Base-by-base conservation (phyloP, 2,888 invertebrate species). In the Hyppa rectilinea region DNA sequence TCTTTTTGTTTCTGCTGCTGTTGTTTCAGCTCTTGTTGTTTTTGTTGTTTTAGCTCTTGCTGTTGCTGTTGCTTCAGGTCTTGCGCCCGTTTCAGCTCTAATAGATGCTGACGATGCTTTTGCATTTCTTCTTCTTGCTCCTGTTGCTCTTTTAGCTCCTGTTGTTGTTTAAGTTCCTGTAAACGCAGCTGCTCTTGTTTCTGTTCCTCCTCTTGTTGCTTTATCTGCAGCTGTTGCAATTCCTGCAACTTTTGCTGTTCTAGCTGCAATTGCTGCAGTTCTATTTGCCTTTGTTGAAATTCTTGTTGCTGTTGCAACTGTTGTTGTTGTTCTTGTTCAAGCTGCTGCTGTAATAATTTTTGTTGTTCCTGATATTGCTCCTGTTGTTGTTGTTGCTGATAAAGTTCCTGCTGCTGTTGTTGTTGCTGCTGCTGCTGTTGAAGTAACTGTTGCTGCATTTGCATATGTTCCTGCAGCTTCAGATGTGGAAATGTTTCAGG, bases 41-140 rank as follows among this genome's bases (percentile, higher is more conserved):
- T 49, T 12, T 68, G 70, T 47, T 75, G 62, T 9, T 34, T 61
- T 20, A 56, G 34, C n/a, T 61, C 62, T 26, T 69, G 83, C n/a
- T 81, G 74, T 14, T 66, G 59, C 17, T 50, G 45, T 20, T 60
- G 66, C 7, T 77, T 62, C 7, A 66, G 29, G 10, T 81, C 50
- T 31, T 78, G 78, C 26, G 71, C 82, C 29, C 75, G 61, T 56
- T 76, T 80, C 9, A 75, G 29, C n/a, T 80, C 81, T 23, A 80
- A 52, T 20, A 73, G n/a, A 23, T 71, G 84, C 70, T 67, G 81
- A 74, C 52, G 81, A 49, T 56, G 80, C 20, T 76, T 76, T 64
- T 65, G 83, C 76, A 68, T 72, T 82, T 67, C 81, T 56, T 63
- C 83, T 78, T 64, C 66, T 71, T 50, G 65, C n/a, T 58, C 73